A percentile compares a stretch with the other conserved stretches of the same genome.
These are phyloP conservation scores for Sebastes schlegelii DNA, from an alignment of 2,113 vertebrate species.

Conservation along the genomic window DNA sequence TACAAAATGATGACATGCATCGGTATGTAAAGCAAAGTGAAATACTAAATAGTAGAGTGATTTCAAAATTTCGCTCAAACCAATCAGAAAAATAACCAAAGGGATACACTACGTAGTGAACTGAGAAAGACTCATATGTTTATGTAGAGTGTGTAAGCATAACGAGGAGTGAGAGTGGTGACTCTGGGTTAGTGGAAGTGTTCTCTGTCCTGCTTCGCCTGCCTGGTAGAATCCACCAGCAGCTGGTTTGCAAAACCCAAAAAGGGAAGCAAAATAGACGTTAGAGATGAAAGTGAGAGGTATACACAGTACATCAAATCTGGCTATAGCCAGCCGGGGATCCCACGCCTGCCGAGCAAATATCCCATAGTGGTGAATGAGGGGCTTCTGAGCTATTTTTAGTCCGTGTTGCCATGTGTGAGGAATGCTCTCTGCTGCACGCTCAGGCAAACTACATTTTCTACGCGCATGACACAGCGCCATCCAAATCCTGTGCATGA, in stretches of 20 bases:
- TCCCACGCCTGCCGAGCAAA: slow-evolving; percentile 31
- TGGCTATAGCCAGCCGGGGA: slow-evolving; percentile 7
- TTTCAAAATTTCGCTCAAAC: not conserved
- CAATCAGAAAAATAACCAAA: not conserved
- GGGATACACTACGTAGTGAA: not conserved
- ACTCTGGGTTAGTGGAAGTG: not conserved
- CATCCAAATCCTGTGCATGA: slow-evolving; percentile 51
- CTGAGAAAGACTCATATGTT: not conserved
- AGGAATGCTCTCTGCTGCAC: slow-evolving; percentile 35
- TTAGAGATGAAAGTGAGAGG: not conserved
- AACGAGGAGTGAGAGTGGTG: not conserved
- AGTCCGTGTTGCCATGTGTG: slow-evolving; percentile 76
- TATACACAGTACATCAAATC: not conserved
- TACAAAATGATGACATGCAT: not conserved
- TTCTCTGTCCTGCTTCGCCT: slow-evolving; percentile 5
- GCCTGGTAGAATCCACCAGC: slow-evolving; percentile 18
- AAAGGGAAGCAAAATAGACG: not conserved
- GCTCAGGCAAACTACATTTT: slow-evolving; percentile 39
- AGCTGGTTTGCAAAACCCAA: slow-evolving; percentile 1
- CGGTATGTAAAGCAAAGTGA: not conserved
- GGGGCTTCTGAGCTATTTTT: slow-evolving; percentile 69
- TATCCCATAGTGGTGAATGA: slow-evolving; percentile 41
- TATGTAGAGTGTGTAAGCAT: not conserved
- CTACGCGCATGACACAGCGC: slow-evolving; percentile 6
- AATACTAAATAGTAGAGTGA: too few relatives aligned